A percentile compares a stretch with the other conserved stretches of the same genome.
Conservation (phyloP, 1,140 invertebrate genomes). For the Pseudomyrmex concolor region DNA sequence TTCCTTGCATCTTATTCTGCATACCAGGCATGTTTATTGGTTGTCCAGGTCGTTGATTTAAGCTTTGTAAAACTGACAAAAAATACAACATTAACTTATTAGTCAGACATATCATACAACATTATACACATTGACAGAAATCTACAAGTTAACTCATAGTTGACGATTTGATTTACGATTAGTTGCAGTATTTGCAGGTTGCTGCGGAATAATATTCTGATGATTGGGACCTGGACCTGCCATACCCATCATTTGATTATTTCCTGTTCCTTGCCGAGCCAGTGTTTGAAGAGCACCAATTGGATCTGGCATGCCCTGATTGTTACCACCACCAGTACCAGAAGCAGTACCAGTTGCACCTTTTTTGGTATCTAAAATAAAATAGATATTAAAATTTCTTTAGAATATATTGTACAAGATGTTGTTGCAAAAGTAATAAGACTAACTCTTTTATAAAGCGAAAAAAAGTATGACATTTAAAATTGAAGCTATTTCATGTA, state of each 20-base stretch:
- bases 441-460: not conserved
- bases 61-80: conserved; percentile 86
- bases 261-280: conserved; percentile 90
- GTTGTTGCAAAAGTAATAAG: not conserved
- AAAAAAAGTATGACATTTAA: not conserved
- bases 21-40: conserved; percentile 87
- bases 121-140: no score
- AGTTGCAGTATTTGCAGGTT: conserved; percentile 83
- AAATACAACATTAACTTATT: conserved; percentile 5
- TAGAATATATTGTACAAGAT: not conserved
- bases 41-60: conserved; percentile 87
- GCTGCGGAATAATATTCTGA: conserved; percentile 86
- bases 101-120: not conserved
- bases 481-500: not conserved
- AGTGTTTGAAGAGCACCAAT: conserved; percentile 94
- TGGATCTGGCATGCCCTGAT: conserved; percentile 90
- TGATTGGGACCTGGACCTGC: conserved; percentile 83
- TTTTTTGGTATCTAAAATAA: conserved; percentile 85
- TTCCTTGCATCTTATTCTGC: conserved; percentile 85
- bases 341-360: conserved; percentile 77
- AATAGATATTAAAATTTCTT: conserved; percentile 6
- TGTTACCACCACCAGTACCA: conserved; percentile 77
- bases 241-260: conserved; percentile 87
- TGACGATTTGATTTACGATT: conserved; percentile 80
- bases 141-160: no score